Percentiles rank a stretch among this genome's conserved stretches.
Conservation (phyloP, 2,888 invertebrate species). For the Embidobia sp. region DNA sequence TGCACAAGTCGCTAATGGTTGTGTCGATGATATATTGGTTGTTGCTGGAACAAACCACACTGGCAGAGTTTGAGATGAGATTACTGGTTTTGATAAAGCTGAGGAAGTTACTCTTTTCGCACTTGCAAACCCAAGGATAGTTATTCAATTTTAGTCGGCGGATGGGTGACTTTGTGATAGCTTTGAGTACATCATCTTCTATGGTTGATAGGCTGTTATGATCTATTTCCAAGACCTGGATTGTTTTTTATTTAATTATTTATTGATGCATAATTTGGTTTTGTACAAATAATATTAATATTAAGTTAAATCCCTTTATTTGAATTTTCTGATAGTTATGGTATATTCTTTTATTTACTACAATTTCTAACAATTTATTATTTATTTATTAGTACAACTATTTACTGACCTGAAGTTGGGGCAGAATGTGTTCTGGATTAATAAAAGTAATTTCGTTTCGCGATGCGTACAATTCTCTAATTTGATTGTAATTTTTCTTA, state of each 20-base stretch:
- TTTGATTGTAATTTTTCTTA: slow-evolving; percentile 13
- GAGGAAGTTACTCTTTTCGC: slow-evolving; percentile 84
- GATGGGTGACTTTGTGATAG: slow-evolving; percentile 81
- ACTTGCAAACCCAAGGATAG: slow-evolving; percentile 89
- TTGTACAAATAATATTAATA: too few relatives aligned
- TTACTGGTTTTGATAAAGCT: slow-evolving; percentile 82
- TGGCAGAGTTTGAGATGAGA: slow-evolving; percentile 66
- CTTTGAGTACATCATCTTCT: slow-evolving; percentile 80
- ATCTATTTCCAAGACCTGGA: slow-evolving; percentile 27
- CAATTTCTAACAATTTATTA: too few relatives aligned
- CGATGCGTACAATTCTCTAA: slow-evolving; percentile 80
- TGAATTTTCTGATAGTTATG: too few relatives aligned
- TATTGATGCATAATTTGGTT: too few relatives aligned
- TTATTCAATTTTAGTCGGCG: slow-evolving; percentile 74
- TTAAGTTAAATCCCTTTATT: too few relatives aligned
- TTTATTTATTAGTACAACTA: too few relatives aligned
- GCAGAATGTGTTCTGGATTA: slow-evolving; percentile 80
- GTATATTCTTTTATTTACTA: too few relatives aligned
- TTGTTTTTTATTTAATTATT: too few relatives aligned
- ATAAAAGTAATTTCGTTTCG: slow-evolving; percentile 82
- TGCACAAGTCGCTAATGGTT: slow-evolving; percentile 69
- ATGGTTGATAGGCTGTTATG: slow-evolving; percentile 83
- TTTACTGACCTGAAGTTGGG: slow-evolving; percentile 78
- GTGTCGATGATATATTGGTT: slow-evolving; percentile 67
- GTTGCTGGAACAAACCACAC: slow-evolving; percentile 66